These are phyloP conservation scores for Parus major DNA, from an alignment of 2,113 vertebrate species.

Conservation along the genomic window DNA sequence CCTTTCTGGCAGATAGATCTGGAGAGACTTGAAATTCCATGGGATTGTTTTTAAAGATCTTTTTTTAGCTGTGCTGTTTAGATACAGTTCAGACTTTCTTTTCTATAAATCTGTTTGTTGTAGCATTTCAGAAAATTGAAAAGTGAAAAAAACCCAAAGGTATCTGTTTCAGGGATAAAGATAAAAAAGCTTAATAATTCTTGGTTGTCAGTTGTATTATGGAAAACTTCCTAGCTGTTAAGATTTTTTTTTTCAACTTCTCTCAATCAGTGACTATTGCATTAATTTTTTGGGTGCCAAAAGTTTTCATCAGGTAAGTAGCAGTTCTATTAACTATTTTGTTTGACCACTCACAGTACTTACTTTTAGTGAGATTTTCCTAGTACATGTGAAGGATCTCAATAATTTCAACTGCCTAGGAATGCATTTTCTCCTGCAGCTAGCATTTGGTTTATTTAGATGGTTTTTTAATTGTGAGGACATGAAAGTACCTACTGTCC, in stretches of 20 bases:
- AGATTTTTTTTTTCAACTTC: background rate
- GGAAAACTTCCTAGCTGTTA: background rate
- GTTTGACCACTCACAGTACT: background rate
- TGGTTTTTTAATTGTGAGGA: constrained; percentile 20
- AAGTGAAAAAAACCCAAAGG: background rate
- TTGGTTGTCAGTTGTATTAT: background rate
- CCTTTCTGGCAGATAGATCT: background rate
- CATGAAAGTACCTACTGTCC: constrained; percentile 16
- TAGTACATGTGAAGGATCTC: background rate
- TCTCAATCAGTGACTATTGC: background rate
- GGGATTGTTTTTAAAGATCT: background rate
- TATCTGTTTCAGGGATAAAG: background rate
- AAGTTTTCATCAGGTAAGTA: background rate
- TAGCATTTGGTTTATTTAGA: constrained; percentile 6
- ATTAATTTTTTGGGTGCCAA: background rate
- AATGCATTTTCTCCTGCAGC: background rate
- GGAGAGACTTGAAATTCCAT: background rate
- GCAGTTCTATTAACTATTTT: background rate
- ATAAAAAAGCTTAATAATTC: background rate
- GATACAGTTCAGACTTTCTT: background rate
- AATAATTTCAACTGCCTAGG: background rate
- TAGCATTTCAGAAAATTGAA: background rate
- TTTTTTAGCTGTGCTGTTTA: background rate
- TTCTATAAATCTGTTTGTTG: background rate
- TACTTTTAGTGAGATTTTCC: background rate